Percentiles rank a stretch among this genome's conserved stretches.
Conservation (phyloP, 2,888 invertebrate species). For the Hermodice carunculata region DNA sequence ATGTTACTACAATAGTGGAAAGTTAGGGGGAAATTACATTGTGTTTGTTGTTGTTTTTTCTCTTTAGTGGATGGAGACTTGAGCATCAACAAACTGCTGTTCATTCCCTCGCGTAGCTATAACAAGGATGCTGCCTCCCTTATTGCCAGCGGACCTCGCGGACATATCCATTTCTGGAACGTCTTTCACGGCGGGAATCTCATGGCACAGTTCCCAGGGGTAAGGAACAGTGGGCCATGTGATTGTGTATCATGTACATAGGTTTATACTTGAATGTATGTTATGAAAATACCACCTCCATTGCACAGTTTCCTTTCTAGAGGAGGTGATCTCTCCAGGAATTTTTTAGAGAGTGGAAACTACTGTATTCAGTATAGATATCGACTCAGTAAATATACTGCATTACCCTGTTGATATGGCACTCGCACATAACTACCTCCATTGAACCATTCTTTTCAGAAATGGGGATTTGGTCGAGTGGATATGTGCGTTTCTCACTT, state of each 20-base stretch:
- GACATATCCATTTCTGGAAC: constrained; percentile 67
- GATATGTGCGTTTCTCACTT: no score
- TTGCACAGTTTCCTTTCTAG: neutral
- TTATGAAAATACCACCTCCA: neutral
- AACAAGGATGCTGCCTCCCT: constrained; percentile 65
- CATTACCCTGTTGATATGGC: no score
- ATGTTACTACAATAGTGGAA: no score
- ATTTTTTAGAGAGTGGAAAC: no score
- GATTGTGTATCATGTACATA: neutral
- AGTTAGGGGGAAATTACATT: no score
- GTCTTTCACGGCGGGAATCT: constrained; percentile 67
- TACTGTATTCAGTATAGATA: no score
- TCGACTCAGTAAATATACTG: no score
- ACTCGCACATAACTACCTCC: no score
- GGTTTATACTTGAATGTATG: neutral
- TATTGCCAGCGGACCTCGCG: constrained; percentile 65
- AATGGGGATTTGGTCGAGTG: no score
- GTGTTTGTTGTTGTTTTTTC: neutral
- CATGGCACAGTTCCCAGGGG: constrained; percentile 65
- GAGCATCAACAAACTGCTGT: constrained; percentile 64
- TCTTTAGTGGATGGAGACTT: constrained; percentile 67
- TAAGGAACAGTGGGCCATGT: constrained; percentile 41
- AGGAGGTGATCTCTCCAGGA: no score
- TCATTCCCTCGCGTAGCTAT: constrained; percentile 59
- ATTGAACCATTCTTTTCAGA: no score